Evolutionary conservation across 2,113 vertebrate genomes (phyloP), one percentile per base, ranked within the genome.

Genomic region (Amphilophus citrinellus): DNA sequence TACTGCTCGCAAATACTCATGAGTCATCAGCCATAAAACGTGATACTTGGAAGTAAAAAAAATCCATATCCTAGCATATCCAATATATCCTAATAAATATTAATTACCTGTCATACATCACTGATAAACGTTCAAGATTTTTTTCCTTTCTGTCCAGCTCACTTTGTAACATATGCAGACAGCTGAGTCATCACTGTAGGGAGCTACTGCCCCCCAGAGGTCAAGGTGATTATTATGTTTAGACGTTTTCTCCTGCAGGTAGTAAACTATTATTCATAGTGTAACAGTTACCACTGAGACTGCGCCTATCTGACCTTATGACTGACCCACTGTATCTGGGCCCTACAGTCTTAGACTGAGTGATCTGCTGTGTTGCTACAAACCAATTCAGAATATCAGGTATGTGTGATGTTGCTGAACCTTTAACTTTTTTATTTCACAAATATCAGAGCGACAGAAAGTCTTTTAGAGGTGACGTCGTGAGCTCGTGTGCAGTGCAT

Each of bases 181-280:
- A 56, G 66, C 32, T 9, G 63, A 82, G 35, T 13, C 37, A 79
- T 78, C 76, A 61, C 42, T 32, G 71, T 27, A 76, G 57, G 47
- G 37, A 88, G 79, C 60, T 91, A 85, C 91, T 94, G 94, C 93
- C 94, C 53, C 81, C 92, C 24, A 84, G 85, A 84, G 94, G 88
- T 17, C 17, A 39, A 9, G 13, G 15, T 22, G 8, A 2, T 32
- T 2, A 50, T 14, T 27, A 14, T 53, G 27, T 73, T 53, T 73
- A 13, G 66, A 17, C n/a, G 66, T 30, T n/a, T n/a, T 73, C 6
- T 32, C 47, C 24, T 73, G 56, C 27, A 3, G 7, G 5, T 4
- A 56, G 27, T 32, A 9, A 73, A 73, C 27, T 44, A 32, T 32
- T 73, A 32, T 53, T 73, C 32, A 47, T 10, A 57, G 24, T 24